Evolutionary conservation across 2,113 vertebrate genomes (phyloP), one percentile per base, ranked within the genome.

Genomic region (Callaeas wilsoni): DNA sequence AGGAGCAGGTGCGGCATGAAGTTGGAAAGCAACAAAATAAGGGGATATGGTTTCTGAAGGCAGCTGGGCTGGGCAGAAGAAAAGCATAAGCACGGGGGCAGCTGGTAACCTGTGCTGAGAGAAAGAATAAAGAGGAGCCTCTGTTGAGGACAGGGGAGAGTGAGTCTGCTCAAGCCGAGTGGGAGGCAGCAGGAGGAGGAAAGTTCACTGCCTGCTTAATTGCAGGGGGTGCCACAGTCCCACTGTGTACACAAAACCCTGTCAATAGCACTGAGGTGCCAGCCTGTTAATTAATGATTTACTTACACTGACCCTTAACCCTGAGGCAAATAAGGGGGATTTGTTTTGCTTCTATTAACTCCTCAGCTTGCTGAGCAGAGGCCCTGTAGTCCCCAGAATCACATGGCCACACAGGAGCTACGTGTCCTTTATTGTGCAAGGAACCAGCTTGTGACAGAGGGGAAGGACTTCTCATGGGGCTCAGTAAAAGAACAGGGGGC

Each of bases 211-310:
- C 74, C 89, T 93, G 88, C 90, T 96, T 97, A 90, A 85, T 97
- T 93, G 95, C 95, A 94, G 95, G 97, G 97, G 97, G 96, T 97
- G 96, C 97, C 95, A 96, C 96, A 96, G 97, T 95, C 92, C 95
- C 96, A 96, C 95, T 77, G 88, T 97, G 97, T 97, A 97, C 97
- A 97, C 95, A 97, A 97, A 97, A 92, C 98, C 96, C 96, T 98
- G 97, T 98, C 98, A 97, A 98, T 98, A 98, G 94, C 95, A 74
- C 75, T 56, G 97, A 97, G 94, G 97, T 88, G 9, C 97, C 94
- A 97, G 97, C 80, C 63, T 93, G 98, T 98, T 98, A 98, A 98
- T 98, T 98, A 98, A 98, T 98, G 97, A 98, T 98, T 98, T 97
- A 98, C 97, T 98, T 97, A 96, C 94, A 91, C 94, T 98, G 98